phyloP scores from a whole-genome alignment of 2,797 vertebrate species.

The Gallirallus australis region DNA sequence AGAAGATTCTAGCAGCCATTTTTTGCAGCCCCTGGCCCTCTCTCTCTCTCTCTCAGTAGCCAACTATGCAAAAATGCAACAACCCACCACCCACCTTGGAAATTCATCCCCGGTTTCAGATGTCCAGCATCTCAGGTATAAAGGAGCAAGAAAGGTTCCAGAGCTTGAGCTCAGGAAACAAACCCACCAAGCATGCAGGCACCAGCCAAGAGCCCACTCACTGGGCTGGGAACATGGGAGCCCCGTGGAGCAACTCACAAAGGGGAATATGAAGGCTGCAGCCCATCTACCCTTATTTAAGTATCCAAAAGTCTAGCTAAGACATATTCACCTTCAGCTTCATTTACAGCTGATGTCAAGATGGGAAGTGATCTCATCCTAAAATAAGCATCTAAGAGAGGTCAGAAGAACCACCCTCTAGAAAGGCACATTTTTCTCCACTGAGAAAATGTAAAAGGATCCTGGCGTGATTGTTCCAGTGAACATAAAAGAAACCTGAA shows the following conservation, averaged over 20 bases:
- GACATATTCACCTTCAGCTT: not conserved
- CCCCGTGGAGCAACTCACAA: accelerated
- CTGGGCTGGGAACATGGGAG: not conserved
- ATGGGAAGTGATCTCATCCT: slow-evolving; percentile 56
- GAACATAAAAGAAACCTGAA: not conserved
- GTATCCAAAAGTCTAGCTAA: not conserved
- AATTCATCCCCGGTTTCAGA: not conserved
- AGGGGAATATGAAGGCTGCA: accelerated
- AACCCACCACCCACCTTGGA: not conserved
- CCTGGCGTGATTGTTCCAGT: not conserved
- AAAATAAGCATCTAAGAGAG: slow-evolving; percentile 41
- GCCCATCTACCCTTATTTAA: not conserved
- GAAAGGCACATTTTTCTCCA: slow-evolving; percentile 3
- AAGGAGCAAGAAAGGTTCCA: not conserved
- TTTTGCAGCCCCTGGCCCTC: too few species aligned
- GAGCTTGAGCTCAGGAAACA: not conserved
- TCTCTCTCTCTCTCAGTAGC: too few species aligned
- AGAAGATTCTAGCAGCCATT: too few species aligned
- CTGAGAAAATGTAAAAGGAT: not conserved
- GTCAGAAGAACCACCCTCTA: slow-evolving; percentile 27
- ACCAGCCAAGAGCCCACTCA: accelerated
- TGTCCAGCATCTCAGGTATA: accelerated
- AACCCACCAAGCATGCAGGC: accelerated
- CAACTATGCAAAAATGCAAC: too few species aligned
- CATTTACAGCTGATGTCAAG: not conserved